phyloP scores from a whole-genome alignment of 2,797 vertebrate genomes.

The Mus minutoides region DNA sequence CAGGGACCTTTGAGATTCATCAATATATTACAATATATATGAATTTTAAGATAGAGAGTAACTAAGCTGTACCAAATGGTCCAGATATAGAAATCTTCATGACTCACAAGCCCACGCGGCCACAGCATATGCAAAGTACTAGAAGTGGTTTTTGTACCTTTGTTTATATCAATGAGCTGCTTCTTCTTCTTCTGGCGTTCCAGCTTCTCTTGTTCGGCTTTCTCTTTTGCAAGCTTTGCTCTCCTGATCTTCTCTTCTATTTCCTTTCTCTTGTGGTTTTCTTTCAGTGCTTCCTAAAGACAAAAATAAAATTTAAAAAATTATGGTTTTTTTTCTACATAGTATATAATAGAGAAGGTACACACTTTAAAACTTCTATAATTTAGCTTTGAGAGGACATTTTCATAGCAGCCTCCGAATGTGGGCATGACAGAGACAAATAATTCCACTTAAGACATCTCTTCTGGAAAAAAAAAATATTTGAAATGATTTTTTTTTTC shows the following conservation, averaged over 20 bases:
- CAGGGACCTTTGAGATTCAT: background rate
- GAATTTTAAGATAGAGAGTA: background rate
- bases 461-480: conserved; percentile 21
- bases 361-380: background rate
- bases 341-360: background rate
- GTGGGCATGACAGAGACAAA: background rate
- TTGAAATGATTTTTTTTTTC: background rate
- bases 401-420: conserved; percentile 1
- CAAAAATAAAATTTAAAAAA: conserved; percentile 56
- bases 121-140: background rate
- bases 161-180: conserved; percentile 98
- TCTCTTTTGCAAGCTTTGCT: conserved; percentile 98
- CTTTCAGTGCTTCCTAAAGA: conserved; percentile 95
- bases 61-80: background rate
- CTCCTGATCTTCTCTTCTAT: conserved; percentile 97
- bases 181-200: conserved; percentile 98
- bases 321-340: conserved; percentile 50
- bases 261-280: conserved; percentile 98
- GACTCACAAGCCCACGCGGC: background rate
- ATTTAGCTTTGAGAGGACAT: background rate
- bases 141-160: conserved; percentile 90
- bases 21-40: background rate
- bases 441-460: conserved; percentile 11
- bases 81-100: background rate
- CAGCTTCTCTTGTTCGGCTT: conserved; percentile 96